phyloP scores from a whole-genome alignment of 2,888 invertebrate species.

The Pyrocoelia pectoralis region DNA sequence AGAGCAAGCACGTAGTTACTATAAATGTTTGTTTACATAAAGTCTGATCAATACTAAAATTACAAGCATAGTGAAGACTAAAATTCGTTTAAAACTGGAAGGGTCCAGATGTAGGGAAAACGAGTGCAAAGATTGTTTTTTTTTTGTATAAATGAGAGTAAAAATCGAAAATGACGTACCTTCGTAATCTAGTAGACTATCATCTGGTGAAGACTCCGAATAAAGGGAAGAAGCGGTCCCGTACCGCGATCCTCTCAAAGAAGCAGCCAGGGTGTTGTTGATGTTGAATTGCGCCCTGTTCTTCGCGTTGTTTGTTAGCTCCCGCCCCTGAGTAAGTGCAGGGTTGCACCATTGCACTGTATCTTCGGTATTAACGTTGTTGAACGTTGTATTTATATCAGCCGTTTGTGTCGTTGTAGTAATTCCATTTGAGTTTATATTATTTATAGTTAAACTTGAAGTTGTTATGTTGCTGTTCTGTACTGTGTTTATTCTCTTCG shows the following conservation, averaged over 20 bases:
- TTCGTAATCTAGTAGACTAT: constrained; percentile 65
- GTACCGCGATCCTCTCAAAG: constrained; percentile 52
- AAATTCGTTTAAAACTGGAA: no score
- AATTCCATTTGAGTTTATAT: constrained; percentile 37
- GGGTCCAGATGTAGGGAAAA: no score
- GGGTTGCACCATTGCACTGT: constrained; percentile 59
- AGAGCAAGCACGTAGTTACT: no score
- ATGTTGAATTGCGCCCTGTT: constrained; percentile 48
- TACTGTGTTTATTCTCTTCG: constrained; percentile 57
- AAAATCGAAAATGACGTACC: constrained; percentile 53
- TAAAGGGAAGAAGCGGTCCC: constrained; percentile 53
- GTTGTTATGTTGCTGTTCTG: constrained; percentile 57
- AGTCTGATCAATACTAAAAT: no score
- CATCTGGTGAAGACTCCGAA: constrained; percentile 62
- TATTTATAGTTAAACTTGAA: constrained; percentile 27
- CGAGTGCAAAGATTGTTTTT: background rate
- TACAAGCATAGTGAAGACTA: no score
- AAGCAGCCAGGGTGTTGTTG: constrained; percentile 59
- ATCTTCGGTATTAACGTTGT: constrained; percentile 45
- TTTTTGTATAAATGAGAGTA: no score
- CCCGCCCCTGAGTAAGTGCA: constrained; percentile 50
- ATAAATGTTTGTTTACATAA: no score
- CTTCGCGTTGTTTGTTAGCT: constrained; percentile 53
- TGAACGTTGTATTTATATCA: constrained; percentile 34
- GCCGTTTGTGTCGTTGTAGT: constrained; percentile 35